phyloP scores from a whole-genome alignment of 1,140 invertebrate genomes.

The Subanguina moxae region DNA sequence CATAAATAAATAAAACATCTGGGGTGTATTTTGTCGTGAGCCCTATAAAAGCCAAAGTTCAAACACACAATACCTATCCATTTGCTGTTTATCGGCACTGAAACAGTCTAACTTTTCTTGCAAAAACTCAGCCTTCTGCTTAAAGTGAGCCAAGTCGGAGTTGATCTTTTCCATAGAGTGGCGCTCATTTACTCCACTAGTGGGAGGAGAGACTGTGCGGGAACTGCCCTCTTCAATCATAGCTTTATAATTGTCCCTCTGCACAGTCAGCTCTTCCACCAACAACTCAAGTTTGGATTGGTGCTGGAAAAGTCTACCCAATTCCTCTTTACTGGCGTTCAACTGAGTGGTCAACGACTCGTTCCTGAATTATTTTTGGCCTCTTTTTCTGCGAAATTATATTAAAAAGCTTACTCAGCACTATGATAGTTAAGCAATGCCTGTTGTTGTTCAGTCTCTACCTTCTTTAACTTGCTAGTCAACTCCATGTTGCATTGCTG shows the following conservation, averaged over 20 bases:
- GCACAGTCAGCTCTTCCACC: slow-evolving; percentile 26
- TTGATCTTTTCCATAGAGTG: not conserved
- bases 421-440: slow-evolving; percentile 23
- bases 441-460: slow-evolving; percentile 24
- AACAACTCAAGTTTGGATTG: slow-evolving; percentile 19
- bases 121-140: slow-evolving; percentile 14
- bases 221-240: slow-evolving; percentile 21
- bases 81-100: slow-evolving; percentile 19
- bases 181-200: not conserved
- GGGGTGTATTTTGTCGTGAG: no score
- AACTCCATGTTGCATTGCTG: slow-evolving; percentile 33
- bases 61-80: slow-evolving; percentile 15
- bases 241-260: slow-evolving; percentile 29
- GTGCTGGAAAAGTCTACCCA: slow-evolving; percentile 14
- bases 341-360: not conserved
- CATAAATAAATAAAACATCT: no score
- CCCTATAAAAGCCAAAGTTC: no score
- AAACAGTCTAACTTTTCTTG: slow-evolving; percentile 20
- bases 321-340: slow-evolving; percentile 14
- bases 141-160: slow-evolving; percentile 14
- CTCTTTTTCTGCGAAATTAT: not conserved
- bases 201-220: not conserved
- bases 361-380: not conserved
- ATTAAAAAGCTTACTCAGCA: slow-evolving; percentile 22
- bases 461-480: slow-evolving; percentile 12